These are phyloP conservation scores for Semicossyphus pulcher DNA, from an alignment of 2,113 vertebrate genomes.

Conservation along the genomic window DNA sequence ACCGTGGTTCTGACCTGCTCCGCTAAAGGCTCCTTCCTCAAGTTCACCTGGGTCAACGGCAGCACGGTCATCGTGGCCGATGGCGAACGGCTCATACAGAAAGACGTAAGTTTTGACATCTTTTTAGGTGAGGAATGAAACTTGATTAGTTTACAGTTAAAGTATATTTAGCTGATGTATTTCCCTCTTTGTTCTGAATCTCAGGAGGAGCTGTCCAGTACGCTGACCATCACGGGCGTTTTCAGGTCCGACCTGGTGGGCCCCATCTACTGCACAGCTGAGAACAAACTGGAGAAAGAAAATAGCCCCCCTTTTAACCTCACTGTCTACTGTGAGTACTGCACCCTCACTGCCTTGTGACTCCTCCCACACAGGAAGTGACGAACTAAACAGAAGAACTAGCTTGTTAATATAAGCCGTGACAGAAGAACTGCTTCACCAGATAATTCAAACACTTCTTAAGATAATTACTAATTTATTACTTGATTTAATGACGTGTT, in stretches of 20 bases:
- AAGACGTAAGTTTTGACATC: background rate
- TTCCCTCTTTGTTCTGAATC: background rate
- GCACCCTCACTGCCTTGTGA: background rate
- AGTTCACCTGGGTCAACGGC: constrained; percentile 72
- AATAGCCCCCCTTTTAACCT: constrained; percentile 70
- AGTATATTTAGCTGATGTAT: background rate
- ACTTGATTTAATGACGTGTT: too few species aligned
- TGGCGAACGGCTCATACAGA: background rate
- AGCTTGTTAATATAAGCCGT: too few species aligned
- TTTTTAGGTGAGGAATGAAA: too few species aligned
- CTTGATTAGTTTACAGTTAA: background rate
- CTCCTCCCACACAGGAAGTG: background rate
- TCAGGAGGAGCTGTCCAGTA: constrained; percentile 8
- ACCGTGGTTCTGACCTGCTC: constrained; percentile 75
- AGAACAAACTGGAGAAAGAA: constrained; percentile 50
- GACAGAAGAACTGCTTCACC: too few species aligned
- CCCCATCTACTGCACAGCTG: constrained; percentile 68
- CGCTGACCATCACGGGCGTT: constrained; percentile 58
- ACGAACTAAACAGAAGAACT: too few species aligned
- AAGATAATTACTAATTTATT: too few species aligned
- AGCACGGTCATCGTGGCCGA: constrained; percentile 3
- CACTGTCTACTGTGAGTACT: constrained; percentile 77
- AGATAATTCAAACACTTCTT: too few species aligned
- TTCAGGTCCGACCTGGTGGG: constrained; percentile 58
- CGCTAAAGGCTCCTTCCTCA: constrained; percentile 72